Base-by-base conservation (phyloP, 2,888 invertebrate genomes). In the Podotricha telesiphe region DNA sequence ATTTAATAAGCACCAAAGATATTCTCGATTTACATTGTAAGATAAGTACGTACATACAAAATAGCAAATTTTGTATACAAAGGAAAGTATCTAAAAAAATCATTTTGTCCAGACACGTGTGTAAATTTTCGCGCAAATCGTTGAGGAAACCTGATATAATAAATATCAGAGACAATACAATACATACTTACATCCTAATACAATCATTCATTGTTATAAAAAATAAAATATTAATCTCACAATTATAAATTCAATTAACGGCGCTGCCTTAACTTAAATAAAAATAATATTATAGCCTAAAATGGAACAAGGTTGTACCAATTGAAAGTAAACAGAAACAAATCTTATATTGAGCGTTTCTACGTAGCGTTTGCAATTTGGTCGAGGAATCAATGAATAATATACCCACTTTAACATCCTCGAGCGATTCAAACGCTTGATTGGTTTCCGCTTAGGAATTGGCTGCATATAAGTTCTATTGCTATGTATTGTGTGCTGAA, bases 301-400 rank as follows among this genome's bases (percentile, higher is more conserved):
- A 67, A 67, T 67, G 45, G 53, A 62, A 62, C 47, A 53, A 62
- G 53, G 20, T 53, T 17, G 42, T 20, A 61, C 19, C 53, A 62
- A 53, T 51, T 19, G 45, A 53, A 65, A 65, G 62, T 45, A 67
- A 67, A 69, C 50, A 66, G 48, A 65, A 67, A 69, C 66, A 71
- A 50, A 69, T 55, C 59, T 56, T 64, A 59, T 64, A 58, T 34
- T 48, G 58, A 63, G 47, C 47, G 47, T 63, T 69, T 61, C 53
- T 58, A 37, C 64, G 58, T 63, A 79, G 80, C 76, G 75, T 76
- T 79, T 74, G 72, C 71, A 67, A 70, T 71, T 83, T 82, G 85
- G 83, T 80, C 82, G 81, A 80, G 78, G 78, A 84, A 76, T 76
- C 79, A 81, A 82, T 84, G 85, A 85, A 86, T 86, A 84, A 84